Evolutionary conservation across 2,113 vertebrate genomes (phyloP), one percentile per base, ranked within the genome.

Genomic region (Trematomus loennbergii): DNA sequence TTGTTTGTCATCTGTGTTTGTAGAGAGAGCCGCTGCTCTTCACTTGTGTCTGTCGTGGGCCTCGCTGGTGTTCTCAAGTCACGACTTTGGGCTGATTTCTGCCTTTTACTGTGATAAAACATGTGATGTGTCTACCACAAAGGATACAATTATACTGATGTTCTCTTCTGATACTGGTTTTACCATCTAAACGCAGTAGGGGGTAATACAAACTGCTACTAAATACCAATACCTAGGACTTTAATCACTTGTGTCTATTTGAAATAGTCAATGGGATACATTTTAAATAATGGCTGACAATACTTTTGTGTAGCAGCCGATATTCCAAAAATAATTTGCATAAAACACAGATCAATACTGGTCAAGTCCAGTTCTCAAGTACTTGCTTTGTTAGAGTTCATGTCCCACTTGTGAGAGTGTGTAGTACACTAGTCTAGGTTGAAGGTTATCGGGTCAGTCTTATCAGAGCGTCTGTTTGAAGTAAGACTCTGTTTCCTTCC

Each of bases 381-480:
- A 11, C 85, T 67, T 10, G 46, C 60, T 52, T 83, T 63, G 70
- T 85, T 83, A 29, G 83, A 71, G 76, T 79, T 6, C 20, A 22
- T 63, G 54, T 84, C 70, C 29, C 75, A 15, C 65, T 77, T 72
- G 54, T 81, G 81, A 83, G 76, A 76, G 80, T 29, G 63, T 71
- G 74, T 57, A 50, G 43, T 15, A 69, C 67, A 61, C 64, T 5
- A 29, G 83, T 67, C 66, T 29, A 55, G 66, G 82, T 82, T 85
- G 77, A 73, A 75, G 89, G 83, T 82, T 91, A 89, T 90, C 75
- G 1, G 84, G 79, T 68, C 79, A 50, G 17, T 79, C 86, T 94
- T 93, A 91, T 93, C 90, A 3, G 57, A 75, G 72, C 73, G 29
- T 84, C 82, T 75, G 87, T 93, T 93, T 92, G 91, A 94, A 92